These are phyloP conservation scores for Agelas oroides DNA, from an alignment of 37 sponge, comb jelly and placozoan species.

Conservation along the genomic window DNA sequence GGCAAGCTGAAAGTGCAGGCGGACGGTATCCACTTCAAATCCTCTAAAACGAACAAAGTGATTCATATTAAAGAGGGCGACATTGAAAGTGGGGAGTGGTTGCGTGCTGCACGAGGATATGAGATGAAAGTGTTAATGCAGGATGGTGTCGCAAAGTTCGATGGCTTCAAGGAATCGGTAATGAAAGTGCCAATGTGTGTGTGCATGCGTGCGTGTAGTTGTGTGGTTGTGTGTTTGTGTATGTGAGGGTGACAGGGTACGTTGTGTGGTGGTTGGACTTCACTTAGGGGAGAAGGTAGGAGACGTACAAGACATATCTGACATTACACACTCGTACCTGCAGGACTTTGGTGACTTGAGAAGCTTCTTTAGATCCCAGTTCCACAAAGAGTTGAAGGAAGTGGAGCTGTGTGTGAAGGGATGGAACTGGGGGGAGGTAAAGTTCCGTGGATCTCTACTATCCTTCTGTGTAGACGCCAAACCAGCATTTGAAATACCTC, in stretches of 20 bases:
- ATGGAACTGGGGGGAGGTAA: slow-evolving; percentile 97
- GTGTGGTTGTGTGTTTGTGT: too few relatives aligned
- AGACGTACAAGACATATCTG: too few relatives aligned
- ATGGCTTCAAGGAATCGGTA: slow-evolving; percentile 95
- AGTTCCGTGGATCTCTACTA: slow-evolving; percentile 86
- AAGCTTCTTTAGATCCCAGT: slow-evolving; percentile 76
- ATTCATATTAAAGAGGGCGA: slow-evolving; percentile 70
- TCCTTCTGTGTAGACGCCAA: slow-evolving; percentile 87
- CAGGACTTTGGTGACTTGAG: slow-evolving; percentile 84
- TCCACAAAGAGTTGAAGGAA: slow-evolving; percentile 70
- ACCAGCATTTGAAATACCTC: slow-evolving; percentile 94
- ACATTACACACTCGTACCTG: not conserved
- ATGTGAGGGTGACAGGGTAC: too few relatives aligned
- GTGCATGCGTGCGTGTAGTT: too few relatives aligned
- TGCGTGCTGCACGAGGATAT: slow-evolving; percentile 81
- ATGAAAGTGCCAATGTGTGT: slow-evolving; percentile 8
- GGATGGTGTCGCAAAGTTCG: slow-evolving; percentile 77
- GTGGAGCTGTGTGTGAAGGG: slow-evolving; percentile 93
- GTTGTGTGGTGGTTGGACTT: too few relatives aligned
- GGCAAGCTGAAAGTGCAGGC: slow-evolving; percentile 86
- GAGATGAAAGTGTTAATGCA: slow-evolving; percentile 75
- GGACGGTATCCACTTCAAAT: slow-evolving; percentile 89
- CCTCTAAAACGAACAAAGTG: slow-evolving; percentile 69
- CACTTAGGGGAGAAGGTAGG: too few relatives aligned
- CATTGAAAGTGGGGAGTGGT: slow-evolving; percentile 78